Percentiles rank a stretch among this genome's conserved stretches.
These are phyloP conservation scores for Drosophila borborema DNA, from an alignment of 2,888 invertebrate genomes.

Conservation along the genomic window DNA sequence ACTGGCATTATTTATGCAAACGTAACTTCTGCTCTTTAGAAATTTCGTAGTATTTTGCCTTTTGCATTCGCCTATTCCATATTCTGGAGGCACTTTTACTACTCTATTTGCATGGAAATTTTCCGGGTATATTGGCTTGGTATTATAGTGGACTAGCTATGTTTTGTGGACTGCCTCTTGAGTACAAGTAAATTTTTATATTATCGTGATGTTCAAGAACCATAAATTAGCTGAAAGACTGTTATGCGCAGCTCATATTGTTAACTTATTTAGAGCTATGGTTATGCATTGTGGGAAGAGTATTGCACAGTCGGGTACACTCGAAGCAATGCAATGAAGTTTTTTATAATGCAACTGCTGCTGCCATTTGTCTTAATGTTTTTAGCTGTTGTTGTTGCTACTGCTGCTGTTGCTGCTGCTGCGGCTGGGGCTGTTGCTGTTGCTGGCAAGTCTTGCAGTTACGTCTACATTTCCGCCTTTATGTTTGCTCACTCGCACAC, in stretches of 20 bases:
- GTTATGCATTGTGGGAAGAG: neutral
- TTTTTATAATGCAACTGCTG: constrained; percentile 19
- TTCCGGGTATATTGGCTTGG: neutral
- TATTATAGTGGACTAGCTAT: neutral
- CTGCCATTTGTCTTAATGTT: constrained; percentile 6
- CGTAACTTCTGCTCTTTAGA: constrained; percentile 77
- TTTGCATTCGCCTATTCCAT: constrained; percentile 46
- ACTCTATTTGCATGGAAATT: neutral
- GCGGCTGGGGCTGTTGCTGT: neutral
- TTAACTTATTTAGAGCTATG: neutral
- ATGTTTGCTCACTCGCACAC: constrained; percentile 54
- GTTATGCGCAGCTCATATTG: neutral
- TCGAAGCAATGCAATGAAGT: neutral
- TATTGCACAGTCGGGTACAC: neutral
- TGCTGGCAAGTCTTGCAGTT: constrained; percentile 51
- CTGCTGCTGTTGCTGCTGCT: neutral
- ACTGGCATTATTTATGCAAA: constrained; percentile 77
- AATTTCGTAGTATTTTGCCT: constrained; percentile 67
- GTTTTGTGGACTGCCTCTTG: neutral
- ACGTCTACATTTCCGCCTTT: constrained; percentile 73
- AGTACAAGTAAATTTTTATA: neutral
- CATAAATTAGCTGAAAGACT: neutral
- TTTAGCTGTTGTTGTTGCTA: constrained; percentile 6
- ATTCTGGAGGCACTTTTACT: constrained; percentile 22
- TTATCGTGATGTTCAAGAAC: neutral